Conservation (phyloP, 1,140 invertebrate genomes). For the Limonius californicus region DNA sequence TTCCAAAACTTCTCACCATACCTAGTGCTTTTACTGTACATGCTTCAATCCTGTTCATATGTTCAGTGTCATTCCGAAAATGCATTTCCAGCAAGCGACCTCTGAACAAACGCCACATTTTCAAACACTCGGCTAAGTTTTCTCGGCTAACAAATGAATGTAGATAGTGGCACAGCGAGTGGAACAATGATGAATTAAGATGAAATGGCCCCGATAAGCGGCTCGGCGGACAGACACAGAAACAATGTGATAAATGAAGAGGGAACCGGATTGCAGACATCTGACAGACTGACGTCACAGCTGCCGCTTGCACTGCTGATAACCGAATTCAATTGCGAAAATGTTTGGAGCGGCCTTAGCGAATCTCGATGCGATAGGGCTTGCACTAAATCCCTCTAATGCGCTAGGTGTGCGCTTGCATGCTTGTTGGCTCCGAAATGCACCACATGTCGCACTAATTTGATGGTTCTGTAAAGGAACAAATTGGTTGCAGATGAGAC, state of each 20-base stretch:
- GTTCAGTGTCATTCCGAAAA: not conserved
- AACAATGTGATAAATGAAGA: slow-evolving; percentile 22
- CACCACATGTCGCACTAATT: too few species aligned
- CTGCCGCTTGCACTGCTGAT: slow-evolving; percentile 8
- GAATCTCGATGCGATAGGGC: not conserved
- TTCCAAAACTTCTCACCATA: too few species aligned
- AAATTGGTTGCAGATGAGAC: too few species aligned
- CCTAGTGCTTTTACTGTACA: too few species aligned
- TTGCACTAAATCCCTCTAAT: not conserved
- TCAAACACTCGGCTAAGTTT: not conserved
- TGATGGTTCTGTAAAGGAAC: too few species aligned
- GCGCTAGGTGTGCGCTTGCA: too few species aligned
- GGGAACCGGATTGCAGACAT: slow-evolving; percentile 17
- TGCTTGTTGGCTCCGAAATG: not conserved
- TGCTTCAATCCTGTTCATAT: too few species aligned
- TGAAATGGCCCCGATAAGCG: slow-evolving; percentile 23
- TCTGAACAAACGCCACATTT: not conserved
- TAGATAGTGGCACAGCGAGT: slow-evolving; percentile 7
- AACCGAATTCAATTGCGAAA: not conserved
- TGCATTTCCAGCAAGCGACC: not conserved
- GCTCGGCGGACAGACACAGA: slow-evolving; percentile 17
- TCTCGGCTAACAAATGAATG: slow-evolving; percentile 18
- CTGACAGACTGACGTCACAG: slow-evolving; percentile 11
- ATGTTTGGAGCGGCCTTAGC: not conserved
- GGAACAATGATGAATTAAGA: slow-evolving; percentile 28